Evolutionary conservation across 1,140 invertebrate species (phyloP), one percentile per base, ranked within the genome.

Genomic region (Maconellicoccus hirsutus): DNA sequence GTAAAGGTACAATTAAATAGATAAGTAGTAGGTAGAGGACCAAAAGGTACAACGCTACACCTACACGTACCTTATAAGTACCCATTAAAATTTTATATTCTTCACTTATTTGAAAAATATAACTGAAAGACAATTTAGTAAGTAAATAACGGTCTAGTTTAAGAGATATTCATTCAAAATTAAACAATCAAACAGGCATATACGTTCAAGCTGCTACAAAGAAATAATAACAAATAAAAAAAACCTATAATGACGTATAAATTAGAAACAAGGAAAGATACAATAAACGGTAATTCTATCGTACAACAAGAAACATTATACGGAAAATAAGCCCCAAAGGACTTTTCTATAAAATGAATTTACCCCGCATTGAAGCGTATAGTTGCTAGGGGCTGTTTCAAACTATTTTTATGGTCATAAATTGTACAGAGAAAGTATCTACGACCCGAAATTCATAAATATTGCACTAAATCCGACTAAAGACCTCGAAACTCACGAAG

Each of bases 391-490:
- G 42, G 42, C 42, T 52, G 42, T 52, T 52, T 16, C 42, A 52
- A 52, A 52, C 42, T 52, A 52, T 52, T 52, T 52, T 52, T 52
- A 52, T 52, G 42, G 6, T 52, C 42, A 19, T 52, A 52, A 52
- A 52, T 52, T 52, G 6, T 16, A 52, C 42, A 2, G 16, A 52
- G 42, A 52, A 52, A 52, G 42, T 52, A 52, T 52, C 42, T 52
- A 52, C 42, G 42, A 52, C 4, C 42, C 25, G 61, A 66, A 66
- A 66, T 66, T 66, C 61, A 66, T 66, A 66, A 66, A 66, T 66
- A 66, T 66, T 19, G 61, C 61, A 12, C 61, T 19, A 66, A 66
- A 66, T 66, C 61, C 61, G 61, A 66, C 61, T 66, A 66, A 66
- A 66, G 61, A 66, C 61, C 61, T 66, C 61, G 61, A 25, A 66